A percentile compares a stretch with the other conserved stretches of the same genome.
These are phyloP conservation scores for Chironomus striatipennis DNA, from an alignment of 1,140 invertebrate genomes.

Conservation along the genomic window DNA sequence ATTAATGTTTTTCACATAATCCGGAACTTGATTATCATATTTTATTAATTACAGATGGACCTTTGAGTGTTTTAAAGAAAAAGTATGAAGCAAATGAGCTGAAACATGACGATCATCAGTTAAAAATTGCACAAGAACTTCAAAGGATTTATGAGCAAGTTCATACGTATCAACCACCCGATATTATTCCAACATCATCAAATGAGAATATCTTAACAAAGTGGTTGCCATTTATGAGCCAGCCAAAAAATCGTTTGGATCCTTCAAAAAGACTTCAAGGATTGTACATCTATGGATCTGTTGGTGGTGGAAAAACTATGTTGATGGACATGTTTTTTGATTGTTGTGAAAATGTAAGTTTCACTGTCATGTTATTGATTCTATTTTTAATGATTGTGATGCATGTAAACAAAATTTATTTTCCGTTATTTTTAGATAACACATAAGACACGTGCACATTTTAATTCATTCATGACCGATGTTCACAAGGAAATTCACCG, in stretches of 20 bases:
- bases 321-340: conserved; percentile 97
- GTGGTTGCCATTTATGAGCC: conserved; percentile 37
- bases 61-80: conserved; percentile 44
- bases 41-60: conserved; percentile 31
- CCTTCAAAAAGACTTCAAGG: conserved; percentile 54
- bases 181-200: conserved; percentile 31
- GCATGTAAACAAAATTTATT: not conserved
- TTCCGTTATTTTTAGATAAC: conserved; percentile 41
- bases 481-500: conserved; percentile 83
- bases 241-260: conserved; percentile 29
- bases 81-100: conserved; percentile 55
- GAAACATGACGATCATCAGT: conserved; percentile 60
- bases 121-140: conserved; percentile 54
- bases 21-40: not conserved
- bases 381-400: not conserved
- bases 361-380: not conserved
- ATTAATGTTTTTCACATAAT: too few relatives aligned
- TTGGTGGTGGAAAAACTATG: conserved; percentile 96
- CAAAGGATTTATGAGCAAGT: conserved; percentile 61
- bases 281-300: conserved; percentile 74
- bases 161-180: conserved; percentile 49
- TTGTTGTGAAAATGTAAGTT: conserved; percentile 51
- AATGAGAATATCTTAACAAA: conserved; percentile 36
- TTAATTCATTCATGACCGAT: conserved; percentile 96
- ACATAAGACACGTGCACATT: conserved; percentile 81